phyloP scores from a whole-genome alignment of 2,797 vertebrate species.

The Diceros bicornis region DNA sequence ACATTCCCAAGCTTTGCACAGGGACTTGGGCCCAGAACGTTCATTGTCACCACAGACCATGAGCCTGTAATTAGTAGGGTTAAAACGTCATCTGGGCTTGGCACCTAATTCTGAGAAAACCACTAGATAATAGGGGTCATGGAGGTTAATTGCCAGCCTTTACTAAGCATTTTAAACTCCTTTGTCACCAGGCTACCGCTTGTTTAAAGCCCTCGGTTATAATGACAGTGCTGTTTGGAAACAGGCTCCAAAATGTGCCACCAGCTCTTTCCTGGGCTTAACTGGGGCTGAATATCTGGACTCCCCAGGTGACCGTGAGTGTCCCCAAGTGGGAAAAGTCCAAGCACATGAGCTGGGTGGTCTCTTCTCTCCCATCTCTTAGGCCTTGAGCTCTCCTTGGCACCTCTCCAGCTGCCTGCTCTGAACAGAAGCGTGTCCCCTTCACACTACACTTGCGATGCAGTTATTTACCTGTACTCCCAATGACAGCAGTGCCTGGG shows the following conservation, averaged over 20 bases:
- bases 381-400: not conserved
- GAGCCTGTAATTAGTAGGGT: not conserved
- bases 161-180: constrained; percentile 49
- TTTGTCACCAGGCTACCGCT: not conserved
- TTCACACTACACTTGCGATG: not conserved
- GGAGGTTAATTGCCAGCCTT: constrained; percentile 59
- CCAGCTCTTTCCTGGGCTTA: not conserved
- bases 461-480: not conserved
- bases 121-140: not conserved
- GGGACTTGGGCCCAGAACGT: not conserved
- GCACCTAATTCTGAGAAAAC: constrained; percentile 50
- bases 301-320: not conserved
- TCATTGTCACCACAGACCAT: not conserved
- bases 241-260: not conserved
- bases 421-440: not conserved
- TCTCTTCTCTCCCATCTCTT: not conserved
- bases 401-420: not conserved
- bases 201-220: not conserved
- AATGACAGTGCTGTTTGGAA: not conserved
- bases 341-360: not conserved
- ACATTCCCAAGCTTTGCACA: not conserved
- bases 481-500: not conserved
- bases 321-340: not conserved
- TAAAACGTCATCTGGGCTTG: not conserved
- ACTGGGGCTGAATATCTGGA: not conserved